These are phyloP conservation scores for Pseudoips prasinana DNA, from an alignment of 2,888 invertebrate genomes.

Conservation along the genomic window DNA sequence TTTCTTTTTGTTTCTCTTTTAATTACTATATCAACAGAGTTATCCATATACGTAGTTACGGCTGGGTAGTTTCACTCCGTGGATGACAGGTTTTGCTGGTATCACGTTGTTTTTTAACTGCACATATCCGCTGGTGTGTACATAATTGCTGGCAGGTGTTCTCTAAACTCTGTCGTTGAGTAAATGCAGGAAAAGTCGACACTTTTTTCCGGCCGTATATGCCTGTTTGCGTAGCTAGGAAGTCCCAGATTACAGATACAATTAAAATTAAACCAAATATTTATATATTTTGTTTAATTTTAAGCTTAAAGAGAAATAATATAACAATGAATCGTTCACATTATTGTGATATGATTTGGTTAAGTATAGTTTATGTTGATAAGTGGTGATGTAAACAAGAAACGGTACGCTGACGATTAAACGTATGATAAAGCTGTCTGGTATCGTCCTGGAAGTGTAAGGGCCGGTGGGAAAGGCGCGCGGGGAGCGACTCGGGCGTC, in stretches of 20 bases:
- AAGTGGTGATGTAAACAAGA: constrained; percentile 43
- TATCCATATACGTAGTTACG: no score
- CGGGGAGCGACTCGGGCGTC: constrained; percentile 55
- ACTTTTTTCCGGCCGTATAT: constrained; percentile 3
- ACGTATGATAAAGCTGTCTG: constrained; percentile 61
- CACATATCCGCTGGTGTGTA: constrained; percentile 50
- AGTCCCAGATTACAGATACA: no score
- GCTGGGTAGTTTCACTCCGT: constrained; percentile 48
- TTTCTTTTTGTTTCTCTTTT: no score
- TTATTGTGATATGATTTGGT: no score
- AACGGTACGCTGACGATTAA: constrained; percentile 40
- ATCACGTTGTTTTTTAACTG: constrained; percentile 48
- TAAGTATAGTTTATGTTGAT: constrained; percentile 2
- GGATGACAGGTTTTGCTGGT: constrained; percentile 50
- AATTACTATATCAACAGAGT: no score
- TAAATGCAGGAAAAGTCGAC: constrained; percentile 46
- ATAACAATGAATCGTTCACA: no score
- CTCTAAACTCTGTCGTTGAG: constrained; percentile 31
- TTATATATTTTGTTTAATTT: no score
- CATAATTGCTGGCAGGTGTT: constrained; percentile 59
- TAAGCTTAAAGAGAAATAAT: no score
- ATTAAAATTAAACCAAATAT: no score
- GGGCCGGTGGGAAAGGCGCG: constrained; percentile 33
- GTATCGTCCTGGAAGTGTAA: constrained; percentile 45
- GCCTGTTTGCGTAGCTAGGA: no score